Evolutionary conservation across 92 coral and sea anemone species (phyloP), one percentile per base, ranked within the genome.

Genomic region (Zoanthus solanderi): DNA sequence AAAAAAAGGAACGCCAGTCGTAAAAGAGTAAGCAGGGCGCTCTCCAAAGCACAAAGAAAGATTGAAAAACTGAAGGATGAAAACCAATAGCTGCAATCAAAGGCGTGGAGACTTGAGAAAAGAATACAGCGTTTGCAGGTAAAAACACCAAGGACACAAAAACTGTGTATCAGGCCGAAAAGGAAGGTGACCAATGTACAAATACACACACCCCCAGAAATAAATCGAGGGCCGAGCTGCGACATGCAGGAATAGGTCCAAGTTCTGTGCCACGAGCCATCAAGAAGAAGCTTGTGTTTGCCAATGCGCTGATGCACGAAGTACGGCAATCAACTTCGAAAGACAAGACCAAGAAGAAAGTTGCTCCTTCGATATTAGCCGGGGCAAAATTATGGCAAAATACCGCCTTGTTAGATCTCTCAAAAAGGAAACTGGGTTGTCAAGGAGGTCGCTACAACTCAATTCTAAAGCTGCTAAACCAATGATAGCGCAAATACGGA

Each of bases 191-290:
- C 83, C 75, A 77, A 47, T 74, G 73, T 7, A 76, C 85, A 0
- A 89, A 86, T 12, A 18, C 76, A 9, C 0, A 9, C 11, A 10
- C 5, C 12, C 12, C 10, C 12, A 54, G 12, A 2, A 54, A 9
- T 54, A 54, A 54, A 54, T 54, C 60, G 44, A 84, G 89, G 60
- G 75, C 89, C 75, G 16, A 71, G 67, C 29, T 88, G 17, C 44
- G 89, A 60, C 78, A 52, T 18, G 86, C 89, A 31, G 93, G 93
- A 16, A 8, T 88, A 88, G 83, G 94, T 61, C 91, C 87, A 48
- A 46, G 91, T 30, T 69, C 87, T 5, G 84, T 82, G 84, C 89
- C 89, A 54, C 83, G 67, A 18, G 34, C 57, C 9, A 85, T 88
- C 32, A 71, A 72, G 85, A 71, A 72, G 85, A 91, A 88, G 83